Evolutionary conservation across 2,888 invertebrate species (phyloP).

Genomic region (Polylopha cassiicola): DNA sequence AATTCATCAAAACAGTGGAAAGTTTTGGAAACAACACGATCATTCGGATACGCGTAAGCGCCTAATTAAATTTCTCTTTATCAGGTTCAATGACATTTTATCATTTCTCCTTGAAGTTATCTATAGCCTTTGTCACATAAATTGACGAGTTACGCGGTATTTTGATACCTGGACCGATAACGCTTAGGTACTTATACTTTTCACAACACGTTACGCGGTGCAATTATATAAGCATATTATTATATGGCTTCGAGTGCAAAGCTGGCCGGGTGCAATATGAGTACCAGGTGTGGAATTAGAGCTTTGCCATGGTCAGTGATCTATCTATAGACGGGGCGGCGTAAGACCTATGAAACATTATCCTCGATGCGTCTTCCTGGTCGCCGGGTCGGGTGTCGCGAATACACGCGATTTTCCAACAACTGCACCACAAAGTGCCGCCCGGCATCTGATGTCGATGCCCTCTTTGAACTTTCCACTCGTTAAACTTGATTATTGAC

Average conservation of each 20-base stretch:
- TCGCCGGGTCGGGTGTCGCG: slow-evolving; percentile 46
- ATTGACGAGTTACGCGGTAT: slow-evolving; percentile 13
- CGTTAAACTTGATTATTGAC: slow-evolving; percentile 68
- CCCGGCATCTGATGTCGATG: slow-evolving; percentile 48
- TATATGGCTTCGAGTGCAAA: too few species aligned
- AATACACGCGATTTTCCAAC: slow-evolving; percentile 57
- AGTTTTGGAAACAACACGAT: slow-evolving; percentile 23
- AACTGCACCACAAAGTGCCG: slow-evolving; percentile 56
- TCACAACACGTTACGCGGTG: too few species aligned
- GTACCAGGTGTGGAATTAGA: too few species aligned
- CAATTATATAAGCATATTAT: too few species aligned
- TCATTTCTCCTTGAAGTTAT: slow-evolving; percentile 67
- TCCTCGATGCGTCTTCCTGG: slow-evolving; percentile 7
- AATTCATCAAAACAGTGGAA: slow-evolving; percentile 22
- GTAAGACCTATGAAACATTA: slow-evolving; percentile 10
- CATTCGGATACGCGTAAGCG: slow-evolving; percentile 20
- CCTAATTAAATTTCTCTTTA: slow-evolving; percentile 45
- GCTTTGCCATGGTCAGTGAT: too few species aligned
- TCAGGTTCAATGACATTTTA: slow-evolving; percentile 68
- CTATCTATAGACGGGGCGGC: slow-evolving; percentile 4
- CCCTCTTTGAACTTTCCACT: slow-evolving; percentile 70
- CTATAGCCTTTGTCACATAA: slow-evolving; percentile 50
- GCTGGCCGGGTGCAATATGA: too few species aligned
- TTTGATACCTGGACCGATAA: slow-evolving; percentile 4
- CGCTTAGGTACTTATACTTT: too few species aligned